Evolutionary conservation across 2,797 vertebrate genomes (phyloP).

Genomic region (Spondyliosoma cantharus): DNA sequence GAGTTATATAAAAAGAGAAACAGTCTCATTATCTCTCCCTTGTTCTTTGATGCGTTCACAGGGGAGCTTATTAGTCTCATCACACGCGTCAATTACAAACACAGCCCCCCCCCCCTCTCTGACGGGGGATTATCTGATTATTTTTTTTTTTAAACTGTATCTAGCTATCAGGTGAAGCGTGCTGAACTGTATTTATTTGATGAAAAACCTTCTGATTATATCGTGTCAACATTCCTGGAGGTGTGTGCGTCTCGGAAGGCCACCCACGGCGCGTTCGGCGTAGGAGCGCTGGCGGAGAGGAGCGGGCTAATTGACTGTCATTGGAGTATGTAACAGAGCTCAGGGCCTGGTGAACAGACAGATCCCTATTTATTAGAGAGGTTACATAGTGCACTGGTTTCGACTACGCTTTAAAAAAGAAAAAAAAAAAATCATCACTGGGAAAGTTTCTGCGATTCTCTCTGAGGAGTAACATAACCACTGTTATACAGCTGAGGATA

Average conservation of each 20-base stretch:
- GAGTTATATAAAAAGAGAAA: constrained; percentile 75
- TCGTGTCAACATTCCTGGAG: constrained; percentile 52
- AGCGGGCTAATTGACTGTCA: constrained; percentile 63
- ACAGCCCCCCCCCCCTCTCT: constrained; percentile 47
- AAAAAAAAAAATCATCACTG: too few species aligned
- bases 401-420: not conserved
- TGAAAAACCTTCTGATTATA: constrained; percentile 44
- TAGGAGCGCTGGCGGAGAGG: constrained; percentile 29
- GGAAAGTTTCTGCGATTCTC: constrained; percentile 22
- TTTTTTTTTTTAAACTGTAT: constrained; percentile 43
- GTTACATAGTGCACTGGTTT: constrained; percentile 11
- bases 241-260: constrained; percentile 43
- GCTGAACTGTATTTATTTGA: constrained; percentile 43
- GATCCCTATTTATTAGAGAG: constrained; percentile 41
- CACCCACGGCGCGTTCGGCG: constrained; percentile 39
- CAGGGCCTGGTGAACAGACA: constrained; percentile 39
- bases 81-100: constrained; percentile 77
- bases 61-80: constrained; percentile 83
- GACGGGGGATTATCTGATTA: constrained; percentile 59
- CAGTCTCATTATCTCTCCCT: constrained; percentile 77
- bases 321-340: constrained; percentile 32
- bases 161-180: constrained; percentile 58
- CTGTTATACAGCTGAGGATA: not conserved
- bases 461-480: not conserved
- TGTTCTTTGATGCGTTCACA: constrained; percentile 83